phyloP scores from a whole-genome alignment of 30 jellyfish, hydroid and myxozoan species.

The Cassiopea xamachana region DNA sequence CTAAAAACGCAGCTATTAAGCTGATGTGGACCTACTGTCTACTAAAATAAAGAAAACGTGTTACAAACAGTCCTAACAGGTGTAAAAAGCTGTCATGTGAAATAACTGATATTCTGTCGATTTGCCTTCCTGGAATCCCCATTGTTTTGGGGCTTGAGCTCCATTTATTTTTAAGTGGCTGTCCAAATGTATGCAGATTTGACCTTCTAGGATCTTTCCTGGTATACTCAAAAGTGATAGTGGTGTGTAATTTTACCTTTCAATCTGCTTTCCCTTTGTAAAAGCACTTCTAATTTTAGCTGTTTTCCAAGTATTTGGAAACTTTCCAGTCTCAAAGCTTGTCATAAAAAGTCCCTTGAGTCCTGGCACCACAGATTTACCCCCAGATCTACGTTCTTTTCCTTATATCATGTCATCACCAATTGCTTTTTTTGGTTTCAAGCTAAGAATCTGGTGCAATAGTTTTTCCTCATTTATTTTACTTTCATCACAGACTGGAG shows the following conservation, averaged over 20 bases:
- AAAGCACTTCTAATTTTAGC: conserved; percentile 25
- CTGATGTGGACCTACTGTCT: not conserved
- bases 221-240: conserved; percentile 32
- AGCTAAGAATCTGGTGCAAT: conserved; percentile 21
- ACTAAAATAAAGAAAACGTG: not conserved
- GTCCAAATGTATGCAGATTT: conserved; percentile 28
- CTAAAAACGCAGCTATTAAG: not conserved
- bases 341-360: conserved; percentile 30
- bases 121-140: conserved; percentile 49
- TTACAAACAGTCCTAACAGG: not conserved
- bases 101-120: conserved; percentile 1
- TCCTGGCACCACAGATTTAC: conserved; percentile 46
- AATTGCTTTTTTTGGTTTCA: conserved; percentile 29
- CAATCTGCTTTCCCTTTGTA: not conserved
- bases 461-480: conserved; percentile 37
- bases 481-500: conserved; percentile 44
- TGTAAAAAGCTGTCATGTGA: not conserved
- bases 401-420: conserved; percentile 51
- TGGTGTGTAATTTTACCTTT: not conserved
- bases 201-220: conserved; percentile 35
- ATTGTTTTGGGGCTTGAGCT: conserved; percentile 44
- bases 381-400: conserved; percentile 43
- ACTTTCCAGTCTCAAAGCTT: conserved; percentile 18
- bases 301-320: conserved; percentile 21
- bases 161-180: conserved; percentile 28